Evolutionary conservation across 2,888 invertebrate genomes (phyloP), one percentile per base, ranked within the genome.

Genomic region (Mycalesis mineus): DNA sequence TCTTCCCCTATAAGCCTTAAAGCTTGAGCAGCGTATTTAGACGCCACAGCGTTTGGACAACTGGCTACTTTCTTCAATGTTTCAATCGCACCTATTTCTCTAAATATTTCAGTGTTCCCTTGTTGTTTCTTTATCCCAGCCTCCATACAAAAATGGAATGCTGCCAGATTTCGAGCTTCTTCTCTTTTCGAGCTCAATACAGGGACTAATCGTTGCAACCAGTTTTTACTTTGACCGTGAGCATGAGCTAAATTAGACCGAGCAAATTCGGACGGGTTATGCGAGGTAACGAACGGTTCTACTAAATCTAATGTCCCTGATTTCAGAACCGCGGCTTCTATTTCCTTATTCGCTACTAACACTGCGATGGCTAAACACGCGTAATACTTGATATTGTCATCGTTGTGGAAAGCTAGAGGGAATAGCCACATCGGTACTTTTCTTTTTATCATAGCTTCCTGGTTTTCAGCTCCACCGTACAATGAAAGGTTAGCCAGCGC

Each of bases 101-200:
- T 92, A 79, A 98, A 98, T 73, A 98, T 95, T 80, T 95, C 94
- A 0, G 96, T 96, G 64, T 96, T 96, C 4, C 96, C 96, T 80
- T 97, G 97, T 70, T 95, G 95, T 71, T 97, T 96, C 81, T 99
- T 99, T 55, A 99, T 98, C 37, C 97, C 97, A 9, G 99, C 98
- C 84, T 99, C 99, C 98, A 99, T 98, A 76, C 98, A 98, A 81
- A 98, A 96, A 78, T 99, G 99, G 80, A 99, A 99, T 36, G 99
- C 98, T 3, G 98, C 99, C 69, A 99, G 88, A 78, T 97, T 98
- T 72, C 98, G 92, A 0, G 99, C 98, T 84, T 99, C 99, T 77
- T 98, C 97, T 61, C 98, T 91, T 77, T 98, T 96, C 40, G 98
- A 98, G 77, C 95, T 96, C 55, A 99, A 89, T 9, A 99, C 97